phyloP scores from a whole-genome alignment of 2,797 vertebrate genomes.

The Neoniphon sammara region DNA sequence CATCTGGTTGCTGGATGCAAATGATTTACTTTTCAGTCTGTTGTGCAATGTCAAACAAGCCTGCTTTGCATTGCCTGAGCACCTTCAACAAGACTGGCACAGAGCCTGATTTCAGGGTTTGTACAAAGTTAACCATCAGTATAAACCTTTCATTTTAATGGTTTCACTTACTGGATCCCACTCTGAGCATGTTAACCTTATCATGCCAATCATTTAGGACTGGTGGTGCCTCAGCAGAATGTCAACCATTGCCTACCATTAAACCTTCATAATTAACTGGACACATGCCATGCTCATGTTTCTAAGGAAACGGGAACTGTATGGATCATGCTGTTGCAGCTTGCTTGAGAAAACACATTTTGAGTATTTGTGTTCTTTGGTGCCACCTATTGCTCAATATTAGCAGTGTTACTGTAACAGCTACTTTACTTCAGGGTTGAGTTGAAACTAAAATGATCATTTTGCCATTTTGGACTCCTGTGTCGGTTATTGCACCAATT shows the following conservation, averaged over 20 bases:
- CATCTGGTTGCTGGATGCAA: conserved; percentile 28
- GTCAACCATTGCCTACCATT: conserved; percentile 58
- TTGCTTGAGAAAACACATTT: conserved; percentile 64
- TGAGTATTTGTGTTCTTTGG: conserved; percentile 58
- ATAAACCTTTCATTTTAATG: conserved; percentile 31
- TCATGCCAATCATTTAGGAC: conserved; percentile 29
- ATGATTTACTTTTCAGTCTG: conserved; percentile 42
- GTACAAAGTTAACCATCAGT: conserved; percentile 38
- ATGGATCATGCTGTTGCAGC: conserved; percentile 73
- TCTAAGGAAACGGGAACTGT: conserved; percentile 73
- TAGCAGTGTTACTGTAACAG: conserved; percentile 70
- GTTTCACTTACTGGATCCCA: conserved; percentile 40
- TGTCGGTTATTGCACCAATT: conserved; percentile 54
- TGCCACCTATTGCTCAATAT: conserved; percentile 68
- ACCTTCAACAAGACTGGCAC: conserved; percentile 41
- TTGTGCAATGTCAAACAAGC: conserved; percentile 51
- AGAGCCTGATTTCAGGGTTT: conserved; percentile 51
- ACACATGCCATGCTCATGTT: conserved; percentile 65
- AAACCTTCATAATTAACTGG: conserved; percentile 65
- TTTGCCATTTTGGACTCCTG: conserved; percentile 69
- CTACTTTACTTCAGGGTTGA: conserved; percentile 74
- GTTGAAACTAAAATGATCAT: conserved; percentile 72
- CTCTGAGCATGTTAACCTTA: conserved; percentile 22
- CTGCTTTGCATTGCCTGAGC: conserved; percentile 43
- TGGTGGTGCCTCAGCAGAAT: conserved; percentile 63